These are phyloP conservation scores for Hydractinia echinata DNA, from an alignment of 30 jellyfish, hydroid and myxozoan genomes.

Conservation along the genomic window DNA sequence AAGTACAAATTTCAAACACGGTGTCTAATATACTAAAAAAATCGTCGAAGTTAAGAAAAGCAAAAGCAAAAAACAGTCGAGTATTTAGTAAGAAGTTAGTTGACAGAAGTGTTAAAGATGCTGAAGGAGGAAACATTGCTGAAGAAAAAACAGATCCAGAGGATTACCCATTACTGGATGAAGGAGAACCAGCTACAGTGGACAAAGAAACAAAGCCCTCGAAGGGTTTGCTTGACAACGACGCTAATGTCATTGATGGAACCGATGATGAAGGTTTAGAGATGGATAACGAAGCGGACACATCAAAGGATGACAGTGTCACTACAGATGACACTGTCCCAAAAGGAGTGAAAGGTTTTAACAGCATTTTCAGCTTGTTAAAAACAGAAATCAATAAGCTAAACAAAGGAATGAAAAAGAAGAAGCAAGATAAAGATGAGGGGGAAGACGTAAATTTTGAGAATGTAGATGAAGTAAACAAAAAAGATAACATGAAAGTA, in stretches of 20 bases:
- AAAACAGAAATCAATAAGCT: slow-evolving; percentile 11
- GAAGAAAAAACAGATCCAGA: not conserved
- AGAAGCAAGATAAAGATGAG: not conserved
- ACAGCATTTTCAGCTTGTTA: slow-evolving; percentile 25
- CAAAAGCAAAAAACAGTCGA: not conserved
- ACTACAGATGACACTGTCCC: not conserved
- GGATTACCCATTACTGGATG: too few species aligned
- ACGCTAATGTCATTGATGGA: not conserved
- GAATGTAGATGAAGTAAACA: not conserved
- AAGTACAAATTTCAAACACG: not conserved
- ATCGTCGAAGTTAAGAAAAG: not conserved
- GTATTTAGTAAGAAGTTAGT: not conserved
- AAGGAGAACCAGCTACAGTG: too few species aligned
- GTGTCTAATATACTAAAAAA: not conserved
- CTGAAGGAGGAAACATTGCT: not conserved
- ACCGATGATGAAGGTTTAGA: not conserved
- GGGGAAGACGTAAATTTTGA: not conserved
- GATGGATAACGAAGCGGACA: not conserved
- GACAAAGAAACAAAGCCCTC: not conserved
- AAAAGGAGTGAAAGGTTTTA: not conserved
- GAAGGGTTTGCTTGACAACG: not conserved
- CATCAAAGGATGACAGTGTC: not conserved
- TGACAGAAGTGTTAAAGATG: not conserved
- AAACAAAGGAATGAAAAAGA: slow-evolving; percentile 7
- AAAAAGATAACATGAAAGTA: not conserved